Evolutionary conservation across 2,888 invertebrate species (phyloP), one percentile per base, ranked within the genome.

Genomic region (Apocheima hispidaria): DNA sequence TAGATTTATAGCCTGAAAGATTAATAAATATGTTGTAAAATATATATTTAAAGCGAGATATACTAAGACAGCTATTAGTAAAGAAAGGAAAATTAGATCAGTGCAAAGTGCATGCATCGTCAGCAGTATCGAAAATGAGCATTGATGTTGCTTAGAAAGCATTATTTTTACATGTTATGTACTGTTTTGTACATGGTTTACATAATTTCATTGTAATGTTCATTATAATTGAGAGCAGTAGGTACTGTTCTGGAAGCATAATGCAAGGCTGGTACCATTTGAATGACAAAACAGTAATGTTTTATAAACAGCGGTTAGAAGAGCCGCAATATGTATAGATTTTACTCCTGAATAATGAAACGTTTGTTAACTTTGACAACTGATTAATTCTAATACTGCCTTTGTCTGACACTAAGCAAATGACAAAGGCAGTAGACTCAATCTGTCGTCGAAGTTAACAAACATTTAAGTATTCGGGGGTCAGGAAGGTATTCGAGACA

Each of bases 1-100:
- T 85, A 94, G 94, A 84, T 87, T 90, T 88, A 94, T 89, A 78
- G 94, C 94, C 92, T 94, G 93, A 88, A 93, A 92, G 79, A 87
- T 85, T 81, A 91, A 90, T 87, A 87, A 84, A 88, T 87, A 86
- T 79, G 73, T 81, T 83, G 82, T 88, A 92, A 93, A 81, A 78
- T 93, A 93, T 80, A 83, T 77, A 82, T 21, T 48, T 30, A 72
- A 71, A 78, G 77, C 73, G 54, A 69, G 59, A 60, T 59, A 69
- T 61, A 66, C 56, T 56, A 46, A 49, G 49, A 59, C 52, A 52
- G 40, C 66, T 43, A 54, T 72, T 69, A 69, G 65, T 68, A 57
- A 14, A 59, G 60, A 70, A 70, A 71, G 60, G 62, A 65, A 71
- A 70, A 53, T 66, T 57, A 64, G 57, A 56, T 33, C 56, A 48